Conservation (phyloP, 2,113 vertebrate genomes). For the Ammospiza caudacuta region DNA sequence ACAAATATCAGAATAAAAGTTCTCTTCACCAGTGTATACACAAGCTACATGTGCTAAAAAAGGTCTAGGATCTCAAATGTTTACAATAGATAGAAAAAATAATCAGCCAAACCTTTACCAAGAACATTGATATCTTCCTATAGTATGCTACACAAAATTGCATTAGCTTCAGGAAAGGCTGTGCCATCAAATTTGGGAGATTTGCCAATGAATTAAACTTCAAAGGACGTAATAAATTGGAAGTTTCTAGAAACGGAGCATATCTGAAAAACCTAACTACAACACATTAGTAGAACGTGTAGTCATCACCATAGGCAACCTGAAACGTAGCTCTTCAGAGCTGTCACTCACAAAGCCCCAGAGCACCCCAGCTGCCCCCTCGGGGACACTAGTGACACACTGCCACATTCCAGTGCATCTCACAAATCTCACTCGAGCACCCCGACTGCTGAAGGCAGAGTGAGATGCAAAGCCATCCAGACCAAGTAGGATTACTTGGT, state of each 20-base stretch:
- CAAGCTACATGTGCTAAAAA: fast-evolving
- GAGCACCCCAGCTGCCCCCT: neutral
- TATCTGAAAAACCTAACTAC: neutral
- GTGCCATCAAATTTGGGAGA: neutral
- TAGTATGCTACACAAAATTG: neutral
- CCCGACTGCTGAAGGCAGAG: neutral
- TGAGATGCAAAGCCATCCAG: neutral
- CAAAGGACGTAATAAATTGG: neutral
- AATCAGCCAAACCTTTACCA: neutral
- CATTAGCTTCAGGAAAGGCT: neutral
- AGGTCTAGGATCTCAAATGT: neutral
- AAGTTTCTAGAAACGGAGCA: neutral
- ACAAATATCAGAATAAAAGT: neutral
- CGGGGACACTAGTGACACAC: neutral
- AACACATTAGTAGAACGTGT: neutral
- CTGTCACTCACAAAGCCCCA: neutral
- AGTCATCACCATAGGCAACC: neutral
- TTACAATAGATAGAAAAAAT: neutral
- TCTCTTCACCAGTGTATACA: neutral
- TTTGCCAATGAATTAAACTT: neutral
- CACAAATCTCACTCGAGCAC: neutral
- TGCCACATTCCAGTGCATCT: neutral
- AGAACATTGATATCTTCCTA: neutral
- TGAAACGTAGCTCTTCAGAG: neutral
- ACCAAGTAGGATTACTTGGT: fast-evolving